These are phyloP conservation scores for Perithous albicinctus DNA, from an alignment of 2,888 invertebrate genomes.

Conservation along the genomic window DNA sequence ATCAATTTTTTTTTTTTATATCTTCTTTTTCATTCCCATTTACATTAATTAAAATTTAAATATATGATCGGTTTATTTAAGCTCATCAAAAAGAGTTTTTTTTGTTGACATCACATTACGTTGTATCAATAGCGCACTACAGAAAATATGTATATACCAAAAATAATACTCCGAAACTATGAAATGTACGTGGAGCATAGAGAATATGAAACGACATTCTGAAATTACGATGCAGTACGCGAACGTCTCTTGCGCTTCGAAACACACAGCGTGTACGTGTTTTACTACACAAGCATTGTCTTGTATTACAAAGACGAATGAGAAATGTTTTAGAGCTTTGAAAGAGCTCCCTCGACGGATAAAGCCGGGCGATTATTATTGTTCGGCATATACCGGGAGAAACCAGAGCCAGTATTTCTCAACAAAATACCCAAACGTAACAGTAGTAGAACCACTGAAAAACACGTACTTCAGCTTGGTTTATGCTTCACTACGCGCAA, in stretches of 20 bases:
- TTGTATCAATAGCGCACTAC: not conserved
- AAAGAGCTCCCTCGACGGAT: not conserved
- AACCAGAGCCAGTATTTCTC: not conserved
- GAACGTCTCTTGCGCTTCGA: not conserved
- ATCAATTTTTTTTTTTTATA: too few species aligned
- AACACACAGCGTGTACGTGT: not conserved
- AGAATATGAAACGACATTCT: conserved; percentile 2
- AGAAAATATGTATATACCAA: not conserved
- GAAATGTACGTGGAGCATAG: not conserved
- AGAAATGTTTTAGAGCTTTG: not conserved
- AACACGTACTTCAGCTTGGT: not conserved
- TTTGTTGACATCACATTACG: not conserved
- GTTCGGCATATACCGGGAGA: conserved; percentile 9
- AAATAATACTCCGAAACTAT: not conserved
- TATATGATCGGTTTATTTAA: too few species aligned
- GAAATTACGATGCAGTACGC: conserved; percentile 2
- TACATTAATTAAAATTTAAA: too few species aligned
- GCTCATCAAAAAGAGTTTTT: too few species aligned
- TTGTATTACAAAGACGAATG: not conserved
- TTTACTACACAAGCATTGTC: conserved; percentile 4
- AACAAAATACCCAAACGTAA: not conserved
- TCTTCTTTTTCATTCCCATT: too few species aligned
- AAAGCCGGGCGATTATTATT: not conserved
- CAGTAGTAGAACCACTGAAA: not conserved
- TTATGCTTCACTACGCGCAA: too few species aligned